A percentile compares a stretch with the other conserved stretches of the same genome.
Evolutionary conservation across 2,888 invertebrate genomes (phyloP).

Genomic region (Acronicta aceris): DNA sequence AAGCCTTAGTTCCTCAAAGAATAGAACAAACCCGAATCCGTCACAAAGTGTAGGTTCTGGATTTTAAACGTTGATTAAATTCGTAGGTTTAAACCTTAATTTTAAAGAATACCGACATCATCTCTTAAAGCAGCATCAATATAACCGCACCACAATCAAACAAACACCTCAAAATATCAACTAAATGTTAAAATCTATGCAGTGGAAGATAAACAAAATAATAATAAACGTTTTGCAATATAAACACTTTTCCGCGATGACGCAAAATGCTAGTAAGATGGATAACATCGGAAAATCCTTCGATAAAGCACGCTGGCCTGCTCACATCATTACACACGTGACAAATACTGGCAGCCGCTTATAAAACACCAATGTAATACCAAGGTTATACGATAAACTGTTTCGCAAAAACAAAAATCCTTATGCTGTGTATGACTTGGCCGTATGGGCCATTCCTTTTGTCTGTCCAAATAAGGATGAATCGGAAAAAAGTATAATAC

Average conservation of each 20-base stretch:
- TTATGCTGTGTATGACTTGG: neutral
- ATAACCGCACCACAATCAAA: neutral
- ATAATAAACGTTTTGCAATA: slow-evolving; percentile 25
- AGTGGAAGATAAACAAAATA: slow-evolving; percentile 23
- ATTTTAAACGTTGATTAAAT: too few relatives aligned
- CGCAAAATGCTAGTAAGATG: slow-evolving; percentile 35
- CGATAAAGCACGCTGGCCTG: slow-evolving; percentile 25
- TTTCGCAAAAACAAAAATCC: neutral
- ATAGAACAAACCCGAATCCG: too few relatives aligned
- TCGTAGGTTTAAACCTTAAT: too few relatives aligned
- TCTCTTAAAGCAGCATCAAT: too few relatives aligned
- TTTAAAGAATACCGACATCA: too few relatives aligned
- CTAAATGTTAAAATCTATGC: slow-evolving; percentile 5
- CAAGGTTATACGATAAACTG: neutral
- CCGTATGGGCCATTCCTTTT: neutral
- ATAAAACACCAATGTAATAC: neutral
- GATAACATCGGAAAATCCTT: slow-evolving; percentile 35
- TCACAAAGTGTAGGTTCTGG: too few relatives aligned
- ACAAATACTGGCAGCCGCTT: neutral
- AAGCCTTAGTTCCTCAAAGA: too few relatives aligned
- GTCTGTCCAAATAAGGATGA: neutral
- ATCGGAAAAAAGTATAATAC: too few relatives aligned
- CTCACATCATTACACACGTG: slow-evolving; percentile 9
- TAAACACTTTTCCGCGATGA: slow-evolving; percentile 38
- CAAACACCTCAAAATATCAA: slow-evolving; percentile 11